Base-by-base conservation (phyloP, 2,113 vertebrate species). In the Probosciger aterrimus region DNA sequence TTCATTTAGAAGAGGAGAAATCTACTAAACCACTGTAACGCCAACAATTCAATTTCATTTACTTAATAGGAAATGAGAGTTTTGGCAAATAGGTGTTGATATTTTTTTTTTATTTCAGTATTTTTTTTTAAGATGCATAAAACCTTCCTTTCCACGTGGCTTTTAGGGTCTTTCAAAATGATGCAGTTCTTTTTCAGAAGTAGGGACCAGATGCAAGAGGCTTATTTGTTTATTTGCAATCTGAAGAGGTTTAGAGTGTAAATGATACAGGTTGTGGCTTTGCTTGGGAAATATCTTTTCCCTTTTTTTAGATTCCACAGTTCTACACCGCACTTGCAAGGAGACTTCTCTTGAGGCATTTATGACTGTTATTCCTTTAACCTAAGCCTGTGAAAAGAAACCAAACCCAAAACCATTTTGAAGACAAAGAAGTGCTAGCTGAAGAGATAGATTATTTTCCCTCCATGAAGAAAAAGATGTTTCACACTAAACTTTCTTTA, bases 61-160 rank as follows among this genome's bases (percentile, higher is more conserved):
- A 88, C 86, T 96, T 96, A 93, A 85, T 96, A 97, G 96, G 95
- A 97, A 98, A 98, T 96, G 95, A 97, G 88, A 93, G 59, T 96
- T 84, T 95, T 92, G 64, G 81, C 64, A 92, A 96, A 86, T 90
- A 96, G 81, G 65, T 95, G 76, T 88, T 77, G 71, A 81, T 35
- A 57, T 69, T 41, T 46, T 76, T 46, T 76, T 80, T 63, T 41
- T 59, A 24, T 59, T 59, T 59, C 33, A 59, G 22, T n/a, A 15
- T 71, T 63, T 55, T 47, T 79, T 44, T 4, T 2, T 10, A 22
- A 84, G 20, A 79, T 60, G 30, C 23, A 47, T 90, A 43, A 94
- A 92, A 4, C 63, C 31, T 90, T 28, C 52, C 11, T 81, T 88
- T 90, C 60, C 77, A 79, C 52, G 23, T 65, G 73, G 83, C 52